These are phyloP conservation scores for Agrochola lychnidis DNA, from an alignment of 2,888 invertebrate species.

Conservation along the genomic window DNA sequence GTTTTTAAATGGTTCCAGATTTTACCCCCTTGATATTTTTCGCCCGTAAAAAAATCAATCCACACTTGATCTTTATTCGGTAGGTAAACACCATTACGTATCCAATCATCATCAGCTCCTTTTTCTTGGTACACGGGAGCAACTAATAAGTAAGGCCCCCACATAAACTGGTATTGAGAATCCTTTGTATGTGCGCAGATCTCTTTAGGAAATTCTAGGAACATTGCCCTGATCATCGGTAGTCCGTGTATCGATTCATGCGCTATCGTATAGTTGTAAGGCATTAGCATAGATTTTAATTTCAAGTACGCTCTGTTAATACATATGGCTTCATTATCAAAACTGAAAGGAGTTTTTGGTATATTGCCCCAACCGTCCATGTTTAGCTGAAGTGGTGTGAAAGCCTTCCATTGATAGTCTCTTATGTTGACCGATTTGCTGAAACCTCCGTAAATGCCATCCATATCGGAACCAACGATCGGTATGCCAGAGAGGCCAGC, in stretches of 20 bases:
- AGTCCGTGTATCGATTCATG: conserved; percentile 79
- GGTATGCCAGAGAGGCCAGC: conserved; percentile 86
- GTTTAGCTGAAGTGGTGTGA: conserved; percentile 86
- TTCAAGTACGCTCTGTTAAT: conserved; percentile 87
- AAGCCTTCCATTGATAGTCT: conserved; percentile 88
- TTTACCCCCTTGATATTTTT: conserved; percentile 85
- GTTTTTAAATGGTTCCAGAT: conserved; percentile 79
- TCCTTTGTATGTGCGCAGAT: conserved; percentile 78
- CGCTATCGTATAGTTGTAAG: conserved; percentile 85
- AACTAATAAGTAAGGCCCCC: conserved; percentile 85
- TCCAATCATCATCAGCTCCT: conserved; percentile 63
- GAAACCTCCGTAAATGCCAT: conserved; percentile 85
- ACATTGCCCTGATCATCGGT: conserved; percentile 87
- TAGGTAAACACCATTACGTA: conserved; percentile 82
- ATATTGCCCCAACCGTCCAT: conserved; percentile 87
- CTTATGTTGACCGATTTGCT: conserved; percentile 81
- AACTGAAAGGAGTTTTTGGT: conserved; percentile 84
- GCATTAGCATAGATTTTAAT: conserved; percentile 85
- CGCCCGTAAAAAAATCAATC: conserved; percentile 85
- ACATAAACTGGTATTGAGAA: conserved; percentile 88
- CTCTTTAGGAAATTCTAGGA: conserved; percentile 83
- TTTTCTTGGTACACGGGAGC: conserved; percentile 82
- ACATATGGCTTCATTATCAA: conserved; percentile 78
- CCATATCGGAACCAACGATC: conserved; percentile 86
- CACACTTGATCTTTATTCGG: conserved; percentile 82